These are phyloP conservation scores for Urocynchramus pylzowi DNA, from an alignment of 2,113 vertebrate species.

Conservation along the genomic window DNA sequence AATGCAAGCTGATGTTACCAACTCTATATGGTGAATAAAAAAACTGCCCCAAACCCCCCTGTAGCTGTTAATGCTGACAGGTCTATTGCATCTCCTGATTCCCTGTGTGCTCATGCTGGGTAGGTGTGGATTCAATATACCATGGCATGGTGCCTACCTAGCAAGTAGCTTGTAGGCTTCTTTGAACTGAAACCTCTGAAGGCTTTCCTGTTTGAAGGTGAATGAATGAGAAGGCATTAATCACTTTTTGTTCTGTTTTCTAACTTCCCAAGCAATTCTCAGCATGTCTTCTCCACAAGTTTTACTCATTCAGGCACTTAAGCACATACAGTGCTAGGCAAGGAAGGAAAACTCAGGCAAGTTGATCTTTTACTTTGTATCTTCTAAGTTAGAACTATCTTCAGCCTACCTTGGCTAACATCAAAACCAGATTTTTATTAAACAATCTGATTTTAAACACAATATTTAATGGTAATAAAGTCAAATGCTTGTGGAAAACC, in stretches of 20 bases:
- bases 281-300: not conserved
- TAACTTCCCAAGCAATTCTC: not conserved
- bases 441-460: not conserved
- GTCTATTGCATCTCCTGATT: not conserved
- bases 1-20: not conserved
- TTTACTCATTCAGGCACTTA: not conserved
- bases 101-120: not conserved
- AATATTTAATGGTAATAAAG: not conserved
- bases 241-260: not conserved
- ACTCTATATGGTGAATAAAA: fast-evolving
- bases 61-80: not conserved
- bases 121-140: not conserved
- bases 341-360: not conserved
- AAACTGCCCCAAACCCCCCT: fast-evolving
- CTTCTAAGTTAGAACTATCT: not conserved
- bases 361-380: not conserved
- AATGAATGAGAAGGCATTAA: not conserved
- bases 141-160: not conserved
- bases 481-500: not conserved
- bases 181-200: not conserved
- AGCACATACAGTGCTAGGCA: fast-evolving
- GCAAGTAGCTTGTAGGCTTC: not conserved
- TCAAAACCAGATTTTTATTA: not conserved
- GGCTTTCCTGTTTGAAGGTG: not conserved
- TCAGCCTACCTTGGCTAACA: not conserved